Conservation (phyloP, 2,113 vertebrate species). For the Notiomystis cincta region DNA sequence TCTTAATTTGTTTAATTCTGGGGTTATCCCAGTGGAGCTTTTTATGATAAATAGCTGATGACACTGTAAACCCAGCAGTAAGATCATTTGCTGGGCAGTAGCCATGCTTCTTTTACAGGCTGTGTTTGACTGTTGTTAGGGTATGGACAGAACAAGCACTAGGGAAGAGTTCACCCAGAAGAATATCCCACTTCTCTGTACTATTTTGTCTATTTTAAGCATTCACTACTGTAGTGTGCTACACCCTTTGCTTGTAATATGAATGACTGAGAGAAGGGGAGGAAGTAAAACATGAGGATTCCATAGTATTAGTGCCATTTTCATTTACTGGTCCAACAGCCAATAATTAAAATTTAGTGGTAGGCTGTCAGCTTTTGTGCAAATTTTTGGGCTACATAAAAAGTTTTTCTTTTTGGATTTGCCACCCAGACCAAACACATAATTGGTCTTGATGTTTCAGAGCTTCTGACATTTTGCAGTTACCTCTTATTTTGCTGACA, state of each 20-base stretch:
- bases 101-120: not conserved
- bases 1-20: slow-evolving; percentile 3
- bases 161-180: not conserved
- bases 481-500: not conserved
- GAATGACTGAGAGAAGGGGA: not conserved
- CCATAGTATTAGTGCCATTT: not conserved
- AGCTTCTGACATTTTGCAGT: not conserved
- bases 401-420: not conserved
- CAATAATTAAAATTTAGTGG: not conserved
- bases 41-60: not conserved
- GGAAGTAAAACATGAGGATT: not conserved
- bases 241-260: not conserved
- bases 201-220: not conserved
- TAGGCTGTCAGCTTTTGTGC: not conserved
- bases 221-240: not conserved
- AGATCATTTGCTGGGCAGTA: not conserved
- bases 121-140: not conserved
- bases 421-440: not conserved
- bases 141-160: not conserved
- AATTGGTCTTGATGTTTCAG: not conserved
- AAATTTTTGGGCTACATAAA: not conserved
- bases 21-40: not conserved
- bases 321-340: not conserved
- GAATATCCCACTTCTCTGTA: not conserved
- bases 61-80: not conserved